Conservation (phyloP, 2,797 vertebrate species). For the Syngnathus rostellatus region DNA sequence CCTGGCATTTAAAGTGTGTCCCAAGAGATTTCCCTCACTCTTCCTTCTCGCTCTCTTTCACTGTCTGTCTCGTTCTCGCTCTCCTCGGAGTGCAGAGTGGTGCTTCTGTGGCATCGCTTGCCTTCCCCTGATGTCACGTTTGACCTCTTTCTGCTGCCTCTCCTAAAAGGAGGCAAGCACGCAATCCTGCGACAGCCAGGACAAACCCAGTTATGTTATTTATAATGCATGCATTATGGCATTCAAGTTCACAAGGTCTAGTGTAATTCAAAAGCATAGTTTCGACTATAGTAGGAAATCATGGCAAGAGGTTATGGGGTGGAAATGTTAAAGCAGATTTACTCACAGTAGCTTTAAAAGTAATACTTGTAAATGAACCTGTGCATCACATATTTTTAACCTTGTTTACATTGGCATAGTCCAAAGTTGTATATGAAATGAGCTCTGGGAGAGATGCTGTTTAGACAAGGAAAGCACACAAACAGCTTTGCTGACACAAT, state of each 20-base stretch:
- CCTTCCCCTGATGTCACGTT: slow-evolving; percentile 57
- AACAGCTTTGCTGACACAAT: slow-evolving; percentile 56
- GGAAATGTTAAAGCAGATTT: background rate
- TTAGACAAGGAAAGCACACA: slow-evolving; percentile 58
- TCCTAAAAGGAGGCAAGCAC: slow-evolving; percentile 60
- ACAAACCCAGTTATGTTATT: slow-evolving; percentile 37
- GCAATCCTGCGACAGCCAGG: slow-evolving; percentile 43
- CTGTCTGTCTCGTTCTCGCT: slow-evolving; percentile 11
- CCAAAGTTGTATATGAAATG: slow-evolving; percentile 55
- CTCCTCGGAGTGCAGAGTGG: slow-evolving; percentile 41
- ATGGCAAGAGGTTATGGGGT: background rate
- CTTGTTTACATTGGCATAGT: slow-evolving; percentile 43
- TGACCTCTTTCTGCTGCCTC: slow-evolving; percentile 63
- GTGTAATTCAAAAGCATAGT: slow-evolving; percentile 13
- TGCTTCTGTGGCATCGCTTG: slow-evolving; percentile 47
- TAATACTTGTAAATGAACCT: slow-evolving; percentile 18
- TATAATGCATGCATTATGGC: slow-evolving; percentile 48
- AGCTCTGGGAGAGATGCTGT: slow-evolving; percentile 51
- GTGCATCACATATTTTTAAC: slow-evolving; percentile 18
- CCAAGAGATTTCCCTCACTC: slow-evolving; percentile 34
- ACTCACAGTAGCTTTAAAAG: background rate
- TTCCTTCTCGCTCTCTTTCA: slow-evolving; percentile 2
- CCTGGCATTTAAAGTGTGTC: slow-evolving; percentile 54
- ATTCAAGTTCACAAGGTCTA: slow-evolving; percentile 30
- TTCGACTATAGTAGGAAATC: background rate